Percentiles rank a stretch among this genome's conserved stretches.
Evolutionary conservation across 2,888 invertebrate species (phyloP).

Genomic region (Hipparchia sbordonii): DNA sequence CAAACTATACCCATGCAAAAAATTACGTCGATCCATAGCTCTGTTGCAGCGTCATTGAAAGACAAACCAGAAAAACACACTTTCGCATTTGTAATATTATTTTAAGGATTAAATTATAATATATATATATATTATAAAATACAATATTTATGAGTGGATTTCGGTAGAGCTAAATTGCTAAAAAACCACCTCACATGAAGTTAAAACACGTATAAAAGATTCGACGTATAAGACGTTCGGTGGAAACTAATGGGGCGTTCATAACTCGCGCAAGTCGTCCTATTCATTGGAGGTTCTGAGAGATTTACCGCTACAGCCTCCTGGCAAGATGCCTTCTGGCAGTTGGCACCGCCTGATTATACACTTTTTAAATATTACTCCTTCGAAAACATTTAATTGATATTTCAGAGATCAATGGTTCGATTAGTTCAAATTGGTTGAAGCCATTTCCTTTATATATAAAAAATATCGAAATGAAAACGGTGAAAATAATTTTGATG

Average conservation of each 20-base stretch:
- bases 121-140: no score
- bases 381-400: slow-evolving; percentile 13
- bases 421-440: slow-evolving; percentile 9
- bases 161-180: background rate
- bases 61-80: no score
- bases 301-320: slow-evolving; percentile 78
- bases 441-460: slow-evolving; percentile 1
- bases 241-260: slow-evolving; percentile 77
- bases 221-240: slow-evolving; percentile 63
- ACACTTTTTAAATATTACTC: slow-evolving; percentile 20
- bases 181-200: slow-evolving; percentile 18
- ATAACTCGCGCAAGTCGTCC: slow-evolving; percentile 74
- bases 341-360: slow-evolving; percentile 50
- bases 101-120: background rate
- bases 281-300: slow-evolving; percentile 71
- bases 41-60: no score
- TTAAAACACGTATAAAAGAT: slow-evolving; percentile 25
- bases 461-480: slow-evolving; percentile 32
- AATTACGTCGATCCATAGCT: no score
- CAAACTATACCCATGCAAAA: no score
- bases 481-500: background rate
- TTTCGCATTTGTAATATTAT: no score
- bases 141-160: background rate
- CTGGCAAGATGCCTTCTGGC: slow-evolving; percentile 78
- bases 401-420: slow-evolving; percentile 9